A percentile compares a stretch with the other conserved stretches of the same genome.
These are phyloP conservation scores for Varroa destructor DNA, from an alignment of 1,140 invertebrate genomes.

Conservation along the genomic window DNA sequence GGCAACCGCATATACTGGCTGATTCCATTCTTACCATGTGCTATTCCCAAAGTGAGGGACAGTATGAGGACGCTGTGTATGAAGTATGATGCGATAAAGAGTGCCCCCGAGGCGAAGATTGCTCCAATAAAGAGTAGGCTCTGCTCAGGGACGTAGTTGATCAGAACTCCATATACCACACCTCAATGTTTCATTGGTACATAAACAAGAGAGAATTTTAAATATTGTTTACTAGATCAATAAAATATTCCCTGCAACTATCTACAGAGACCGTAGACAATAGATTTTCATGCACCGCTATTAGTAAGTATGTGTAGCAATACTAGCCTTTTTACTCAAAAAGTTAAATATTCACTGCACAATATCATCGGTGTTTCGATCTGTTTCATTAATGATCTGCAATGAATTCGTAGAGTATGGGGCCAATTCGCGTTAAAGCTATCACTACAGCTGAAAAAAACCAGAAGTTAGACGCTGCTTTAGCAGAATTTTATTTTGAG, in stretches of 20 bases:
- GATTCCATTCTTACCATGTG: background rate
- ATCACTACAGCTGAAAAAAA: no score
- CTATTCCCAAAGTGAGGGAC: background rate
- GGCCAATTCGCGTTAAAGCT: no score
- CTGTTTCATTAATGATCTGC: no score
- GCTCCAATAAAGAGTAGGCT: background rate
- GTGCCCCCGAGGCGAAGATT: background rate
- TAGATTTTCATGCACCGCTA: background rate
- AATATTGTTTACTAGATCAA: background rate
- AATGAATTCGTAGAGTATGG: no score
- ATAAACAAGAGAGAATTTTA: background rate
- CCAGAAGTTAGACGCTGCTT: no score
- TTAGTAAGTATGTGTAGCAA: no score
- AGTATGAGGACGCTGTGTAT: conserved; percentile 10
- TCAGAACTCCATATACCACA: background rate
- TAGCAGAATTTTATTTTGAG: no score
- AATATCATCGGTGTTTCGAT: no score
- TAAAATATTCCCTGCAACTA: background rate
- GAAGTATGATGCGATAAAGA: conserved; percentile 3
- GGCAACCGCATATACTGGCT: background rate
- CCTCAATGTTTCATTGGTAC: background rate
- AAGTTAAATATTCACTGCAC: no score
- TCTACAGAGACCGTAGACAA: background rate
- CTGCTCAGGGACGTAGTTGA: background rate
- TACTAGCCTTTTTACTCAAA: no score